These are phyloP conservation scores for Bruchidius siliquastri DNA, from an alignment of 2,888 invertebrate genomes.

Conservation along the genomic window DNA sequence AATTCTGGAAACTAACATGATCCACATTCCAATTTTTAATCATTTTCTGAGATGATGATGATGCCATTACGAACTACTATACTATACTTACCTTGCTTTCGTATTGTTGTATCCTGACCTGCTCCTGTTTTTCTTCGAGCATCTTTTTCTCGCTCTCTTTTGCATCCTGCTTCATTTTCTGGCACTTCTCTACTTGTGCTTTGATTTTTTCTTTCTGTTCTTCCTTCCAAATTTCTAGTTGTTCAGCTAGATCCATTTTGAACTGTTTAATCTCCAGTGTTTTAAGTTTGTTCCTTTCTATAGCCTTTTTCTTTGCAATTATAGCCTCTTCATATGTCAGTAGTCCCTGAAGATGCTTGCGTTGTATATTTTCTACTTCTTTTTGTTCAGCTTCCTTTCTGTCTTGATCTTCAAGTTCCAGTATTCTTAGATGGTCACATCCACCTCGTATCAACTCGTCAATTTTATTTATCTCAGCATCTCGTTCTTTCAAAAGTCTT, in stretches of 20 bases:
- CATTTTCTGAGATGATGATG: too few species aligned
- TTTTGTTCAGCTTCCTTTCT: constrained; percentile 50
- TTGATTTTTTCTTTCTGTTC: constrained; percentile 50
- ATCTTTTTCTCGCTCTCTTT: constrained; percentile 52
- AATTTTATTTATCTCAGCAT: constrained; percentile 52
- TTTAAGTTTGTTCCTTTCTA: constrained; percentile 51
- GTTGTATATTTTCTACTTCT: constrained; percentile 53
- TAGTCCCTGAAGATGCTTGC: constrained; percentile 56
- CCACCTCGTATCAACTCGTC: constrained; percentile 50
- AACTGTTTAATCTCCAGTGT: constrained; percentile 52
- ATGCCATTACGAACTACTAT: background rate
- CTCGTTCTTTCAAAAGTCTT: constrained; percentile 47
- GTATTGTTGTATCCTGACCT: constrained; percentile 49
- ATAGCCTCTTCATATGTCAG: constrained; percentile 57
- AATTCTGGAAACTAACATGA: too few species aligned
- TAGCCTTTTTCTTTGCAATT: constrained; percentile 52
- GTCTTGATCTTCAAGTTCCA: constrained; percentile 48
- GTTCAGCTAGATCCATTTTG: constrained; percentile 48
- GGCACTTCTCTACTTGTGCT: constrained; percentile 48
- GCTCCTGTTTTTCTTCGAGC: constrained; percentile 52
- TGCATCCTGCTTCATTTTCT: constrained; percentile 48
- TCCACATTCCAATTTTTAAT: too few species aligned
- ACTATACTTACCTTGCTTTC: constrained; percentile 43
- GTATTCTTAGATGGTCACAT: constrained; percentile 45
- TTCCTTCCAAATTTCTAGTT: constrained; percentile 53